Base-by-base conservation (phyloP, 2,797 vertebrate species). In the Malurus leucopterus region DNA sequence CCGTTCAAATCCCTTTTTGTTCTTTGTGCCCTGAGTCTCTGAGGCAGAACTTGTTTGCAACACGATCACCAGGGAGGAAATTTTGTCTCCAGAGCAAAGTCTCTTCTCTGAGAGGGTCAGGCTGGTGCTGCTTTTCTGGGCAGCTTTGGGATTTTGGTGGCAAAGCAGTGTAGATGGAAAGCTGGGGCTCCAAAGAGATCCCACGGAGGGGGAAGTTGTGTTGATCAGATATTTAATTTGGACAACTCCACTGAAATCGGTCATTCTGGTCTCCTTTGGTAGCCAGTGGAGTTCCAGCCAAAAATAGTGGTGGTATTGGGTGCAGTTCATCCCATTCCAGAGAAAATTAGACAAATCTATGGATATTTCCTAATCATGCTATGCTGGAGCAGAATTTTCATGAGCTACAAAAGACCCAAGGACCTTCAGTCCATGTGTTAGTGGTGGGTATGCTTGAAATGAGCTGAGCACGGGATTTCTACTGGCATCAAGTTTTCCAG, bases 1-100 rank as follows among this genome's bases (percentile, higher is more conserved):
- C 76, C 75, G 77, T 83, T 89, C 71, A 88, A 95, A 94, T 75
- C 86, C 57, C 55, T 87, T 95, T 91, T 91, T 95, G 84, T 92
- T 84, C 84, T 88, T 62, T 91, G 64, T 87, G 71, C 34, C 62
- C 30, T 3, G 55, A 73, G 61, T 62, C 75, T 87, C 74, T 63
- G 51, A 71, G 89, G 88, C 92, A 93, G 86, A 83, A 84, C 74
- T 81, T 44, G 69, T 63, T 81, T 89, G 87, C 83, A 92, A 86
- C 67, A 51, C 5, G 32, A 93, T 86, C 88, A 83, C 63, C 68
- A 84, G 62, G 55, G 76, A 73, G 73, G 61, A 54, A 90, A 78
- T 32, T 34, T 85, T 80, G 82, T 49, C 79, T 71, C 27, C 34
- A 44, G 77, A 86, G 62, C 26, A 55, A 87, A 92, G 59, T 5